These are phyloP conservation scores for Gambelia wislizenii DNA, from an alignment of 2,797 vertebrate genomes.

Conservation along the genomic window DNA sequence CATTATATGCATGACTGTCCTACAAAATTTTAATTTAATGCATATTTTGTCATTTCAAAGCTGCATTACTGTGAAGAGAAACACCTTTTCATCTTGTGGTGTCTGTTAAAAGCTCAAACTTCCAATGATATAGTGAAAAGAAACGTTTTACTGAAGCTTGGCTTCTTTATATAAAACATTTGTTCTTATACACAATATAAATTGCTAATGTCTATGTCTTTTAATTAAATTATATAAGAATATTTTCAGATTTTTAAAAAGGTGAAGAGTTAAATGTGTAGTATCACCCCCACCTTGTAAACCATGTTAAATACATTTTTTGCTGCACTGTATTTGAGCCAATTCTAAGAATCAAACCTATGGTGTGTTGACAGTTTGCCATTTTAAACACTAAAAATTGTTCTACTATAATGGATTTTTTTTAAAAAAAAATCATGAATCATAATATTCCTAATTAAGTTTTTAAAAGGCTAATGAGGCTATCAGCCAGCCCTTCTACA, in stretches of 20 bases:
- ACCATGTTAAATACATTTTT: background rate
- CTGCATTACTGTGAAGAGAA: constrained; percentile 56
- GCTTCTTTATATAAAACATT: constrained; percentile 42
- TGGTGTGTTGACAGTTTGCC: background rate
- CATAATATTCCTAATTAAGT: background rate
- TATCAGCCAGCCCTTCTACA: constrained; percentile 19
- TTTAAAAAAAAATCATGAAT: constrained; percentile 28
- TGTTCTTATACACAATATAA: background rate
- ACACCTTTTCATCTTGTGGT: constrained; percentile 55
- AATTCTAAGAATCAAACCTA: constrained; percentile 9
- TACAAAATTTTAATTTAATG: constrained; percentile 70
- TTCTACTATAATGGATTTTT: constrained; percentile 4
- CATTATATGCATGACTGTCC: constrained; percentile 65
- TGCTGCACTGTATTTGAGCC: constrained; percentile 10
- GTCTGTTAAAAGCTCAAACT: constrained; percentile 41
- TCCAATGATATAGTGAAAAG: constrained; percentile 41
- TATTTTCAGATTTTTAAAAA: constrained; percentile 3
- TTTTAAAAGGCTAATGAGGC: too few species aligned
- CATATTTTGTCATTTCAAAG: constrained; percentile 66
- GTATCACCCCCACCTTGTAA: background rate
- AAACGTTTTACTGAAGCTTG: constrained; percentile 33
- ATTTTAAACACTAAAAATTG: background rate
- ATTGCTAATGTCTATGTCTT: constrained; percentile 4
- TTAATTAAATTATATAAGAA: background rate
- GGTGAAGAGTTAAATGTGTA: background rate